Evolutionary conservation across 2,113 vertebrate genomes (phyloP).

Genomic region (Willisornis vidua): DNA sequence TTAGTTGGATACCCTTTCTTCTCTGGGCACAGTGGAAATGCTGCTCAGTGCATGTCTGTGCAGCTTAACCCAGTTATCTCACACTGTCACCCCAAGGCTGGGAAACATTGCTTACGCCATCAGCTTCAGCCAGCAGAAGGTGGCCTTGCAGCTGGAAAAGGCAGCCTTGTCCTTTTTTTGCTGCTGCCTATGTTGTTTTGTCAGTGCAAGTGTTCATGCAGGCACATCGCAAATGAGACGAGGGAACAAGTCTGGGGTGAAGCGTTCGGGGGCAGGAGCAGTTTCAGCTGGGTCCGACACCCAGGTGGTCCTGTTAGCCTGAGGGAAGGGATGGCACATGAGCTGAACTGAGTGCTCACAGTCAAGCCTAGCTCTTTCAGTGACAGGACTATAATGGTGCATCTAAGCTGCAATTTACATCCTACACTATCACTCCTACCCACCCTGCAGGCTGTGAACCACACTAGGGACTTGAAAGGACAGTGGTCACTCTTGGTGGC

Average conservation of each 20-base stretch:
- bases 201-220: not conserved
- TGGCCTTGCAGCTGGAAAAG: not conserved
- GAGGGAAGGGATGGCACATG: not conserved
- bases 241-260: not conserved
- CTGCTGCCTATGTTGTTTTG: not conserved
- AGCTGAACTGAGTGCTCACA: not conserved
- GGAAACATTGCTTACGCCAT: not conserved
- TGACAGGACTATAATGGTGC: not conserved
- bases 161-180: not conserved
- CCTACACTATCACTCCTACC: not conserved
- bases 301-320: not conserved
- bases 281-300: not conserved
- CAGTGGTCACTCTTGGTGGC: not conserved
- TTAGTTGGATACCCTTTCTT: not conserved
- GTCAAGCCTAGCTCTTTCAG: not conserved
- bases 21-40: not conserved
- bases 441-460: not conserved
- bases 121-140: not conserved
- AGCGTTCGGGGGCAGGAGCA: not conserved
- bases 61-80: not conserved
- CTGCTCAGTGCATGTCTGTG: rapidly evolving
- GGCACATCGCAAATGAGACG: not conserved
- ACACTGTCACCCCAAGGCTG: not conserved
- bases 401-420: not conserved
- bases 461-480: not conserved